Percentiles rank a stretch among this genome's conserved stretches.
Evolutionary conservation across 2,113 vertebrate genomes (phyloP).

Genomic region (Aptenodytes forsteri): DNA sequence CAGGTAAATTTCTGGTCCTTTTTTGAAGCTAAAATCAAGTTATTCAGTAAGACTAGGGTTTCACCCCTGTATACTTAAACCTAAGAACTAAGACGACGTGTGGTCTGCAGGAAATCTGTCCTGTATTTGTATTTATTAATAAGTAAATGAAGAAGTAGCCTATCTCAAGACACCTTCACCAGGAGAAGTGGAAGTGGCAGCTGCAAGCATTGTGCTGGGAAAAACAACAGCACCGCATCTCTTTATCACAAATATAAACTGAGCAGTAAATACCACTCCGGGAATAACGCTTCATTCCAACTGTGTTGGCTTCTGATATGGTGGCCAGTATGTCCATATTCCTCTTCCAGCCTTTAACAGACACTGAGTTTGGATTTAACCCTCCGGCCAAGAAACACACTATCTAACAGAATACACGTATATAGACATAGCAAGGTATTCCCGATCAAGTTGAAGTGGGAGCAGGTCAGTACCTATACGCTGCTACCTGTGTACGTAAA

Average conservation of each 20-base stretch:
- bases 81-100: background rate
- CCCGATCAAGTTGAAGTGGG: background rate
- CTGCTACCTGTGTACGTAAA: background rate
- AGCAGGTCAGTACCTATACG: background rate
- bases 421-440: background rate
- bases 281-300: background rate
- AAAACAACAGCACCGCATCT: background rate
- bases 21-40: background rate
- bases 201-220: background rate
- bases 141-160: background rate
- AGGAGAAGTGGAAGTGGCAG: background rate
- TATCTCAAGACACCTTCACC: background rate
- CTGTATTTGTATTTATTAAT: background rate
- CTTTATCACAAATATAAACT: background rate
- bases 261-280: background rate
- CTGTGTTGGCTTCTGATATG: background rate
- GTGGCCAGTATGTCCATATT: background rate
- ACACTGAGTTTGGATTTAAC: background rate
- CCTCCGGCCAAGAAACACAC: background rate
- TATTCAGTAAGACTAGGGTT: background rate
- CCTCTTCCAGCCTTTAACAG: background rate
- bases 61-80: background rate
- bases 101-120: background rate
- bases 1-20: background rate
- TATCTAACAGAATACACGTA: accelerated